These are phyloP conservation scores for Decapterus maruadsi DNA, from an alignment of 2,797 vertebrate genomes.

Conservation along the genomic window DNA sequence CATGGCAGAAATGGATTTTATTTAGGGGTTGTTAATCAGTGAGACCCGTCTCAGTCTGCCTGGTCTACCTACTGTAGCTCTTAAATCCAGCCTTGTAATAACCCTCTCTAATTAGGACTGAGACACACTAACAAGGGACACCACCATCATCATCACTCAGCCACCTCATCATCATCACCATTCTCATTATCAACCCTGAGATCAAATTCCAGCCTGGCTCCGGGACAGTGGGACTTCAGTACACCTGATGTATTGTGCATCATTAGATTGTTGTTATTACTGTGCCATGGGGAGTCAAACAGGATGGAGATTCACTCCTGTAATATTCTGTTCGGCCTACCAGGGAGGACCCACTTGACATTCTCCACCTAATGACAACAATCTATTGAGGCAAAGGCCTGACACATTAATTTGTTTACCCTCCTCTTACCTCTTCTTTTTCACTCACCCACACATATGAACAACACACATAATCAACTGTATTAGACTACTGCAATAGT, in stretches of 20 bases:
- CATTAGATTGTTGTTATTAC: slow-evolving; percentile 85
- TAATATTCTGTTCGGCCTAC: slow-evolving; percentile 76
- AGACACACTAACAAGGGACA: slow-evolving; percentile 81
- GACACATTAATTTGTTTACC: slow-evolving; percentile 76
- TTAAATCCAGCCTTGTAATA: slow-evolving; percentile 79
- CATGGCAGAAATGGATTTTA: slow-evolving; percentile 62
- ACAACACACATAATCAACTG: slow-evolving; percentile 27
- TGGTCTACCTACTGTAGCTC: slow-evolving; percentile 67
- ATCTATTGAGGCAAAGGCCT: slow-evolving; percentile 76
- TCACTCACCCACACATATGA: slow-evolving; percentile 39
- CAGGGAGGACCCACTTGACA: slow-evolving; percentile 77
- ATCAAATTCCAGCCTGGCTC: slow-evolving; percentile 79
- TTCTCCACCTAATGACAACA: slow-evolving; percentile 81
- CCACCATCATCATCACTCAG: slow-evolving; percentile 81
- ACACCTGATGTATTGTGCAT: slow-evolving; percentile 81
- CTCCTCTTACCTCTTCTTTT: slow-evolving; percentile 48
- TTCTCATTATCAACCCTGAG: slow-evolving; percentile 80
- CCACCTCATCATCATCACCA: slow-evolving; percentile 82
- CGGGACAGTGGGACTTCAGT: slow-evolving; percentile 76
- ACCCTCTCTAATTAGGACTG: slow-evolving; percentile 81
- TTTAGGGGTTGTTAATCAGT: slow-evolving; percentile 76
- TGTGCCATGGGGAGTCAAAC: slow-evolving; percentile 81
- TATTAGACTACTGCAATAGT: background rate
- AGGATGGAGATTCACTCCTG: slow-evolving; percentile 78
- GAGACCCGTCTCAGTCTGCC: slow-evolving; percentile 58